phyloP scores from a whole-genome alignment of 2,797 vertebrate genomes.

The Microtus agrestis region DNA sequence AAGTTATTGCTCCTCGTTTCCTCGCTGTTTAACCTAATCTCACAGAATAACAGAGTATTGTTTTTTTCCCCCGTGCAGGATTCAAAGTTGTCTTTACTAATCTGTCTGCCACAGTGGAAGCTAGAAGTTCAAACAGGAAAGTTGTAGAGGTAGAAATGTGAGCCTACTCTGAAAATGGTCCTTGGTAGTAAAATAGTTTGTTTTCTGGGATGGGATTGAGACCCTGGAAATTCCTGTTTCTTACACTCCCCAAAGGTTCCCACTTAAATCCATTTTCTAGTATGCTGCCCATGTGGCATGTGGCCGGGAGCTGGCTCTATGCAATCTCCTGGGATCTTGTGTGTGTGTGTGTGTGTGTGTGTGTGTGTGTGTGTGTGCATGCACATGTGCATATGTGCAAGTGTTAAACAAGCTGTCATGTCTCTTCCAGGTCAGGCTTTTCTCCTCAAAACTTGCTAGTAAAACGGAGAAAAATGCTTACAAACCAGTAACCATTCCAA shows the following conservation, averaged over 20 bases:
- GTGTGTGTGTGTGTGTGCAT: no score
- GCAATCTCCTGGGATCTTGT: neutral
- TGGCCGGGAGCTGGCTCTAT: neutral
- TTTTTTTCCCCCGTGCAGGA: neutral
- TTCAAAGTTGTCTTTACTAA: slow-evolving; percentile 31
- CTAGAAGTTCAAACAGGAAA: neutral
- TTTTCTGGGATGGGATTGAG: neutral
- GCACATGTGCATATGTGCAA: neutral
- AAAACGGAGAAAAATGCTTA: slow-evolving; percentile 35
- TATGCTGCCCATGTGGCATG: neutral
- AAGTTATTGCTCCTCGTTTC: neutral
- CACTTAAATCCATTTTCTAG: neutral
- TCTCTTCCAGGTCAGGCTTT: slow-evolving; percentile 17
- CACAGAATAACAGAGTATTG: neutral
- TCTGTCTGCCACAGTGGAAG: neutral
- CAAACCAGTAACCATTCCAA: neutral
- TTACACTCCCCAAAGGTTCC: neutral
- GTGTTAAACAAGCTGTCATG: slow-evolving; percentile 23
- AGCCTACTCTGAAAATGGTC: neutral
- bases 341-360: neutral
- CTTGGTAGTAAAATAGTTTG: neutral
- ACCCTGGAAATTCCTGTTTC: neutral
- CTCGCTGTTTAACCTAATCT: neutral
- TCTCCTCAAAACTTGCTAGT: slow-evolving; percentile 51
- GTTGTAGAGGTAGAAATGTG: neutral